Conservation (phyloP, 1,140 invertebrate species). For the Solenopsis fugax region DNA sequence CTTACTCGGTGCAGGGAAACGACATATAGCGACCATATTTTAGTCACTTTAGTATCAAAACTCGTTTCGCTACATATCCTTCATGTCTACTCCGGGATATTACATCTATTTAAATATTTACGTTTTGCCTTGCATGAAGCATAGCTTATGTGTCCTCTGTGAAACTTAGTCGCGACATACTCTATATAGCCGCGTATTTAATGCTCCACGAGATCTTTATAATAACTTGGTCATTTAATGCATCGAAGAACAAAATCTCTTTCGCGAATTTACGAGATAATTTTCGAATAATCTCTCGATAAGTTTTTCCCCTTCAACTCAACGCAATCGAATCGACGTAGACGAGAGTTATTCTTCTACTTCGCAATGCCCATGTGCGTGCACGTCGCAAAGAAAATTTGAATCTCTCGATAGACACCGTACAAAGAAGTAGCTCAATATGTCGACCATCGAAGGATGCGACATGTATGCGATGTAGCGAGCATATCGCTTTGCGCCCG, state of each 20-base stretch:
- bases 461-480: constrained; percentile 6
- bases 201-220: constrained; percentile 35
- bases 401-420: constrained; percentile 10
- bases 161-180: constrained; percentile 54
- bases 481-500: constrained; percentile 43
- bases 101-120: constrained; percentile 76
- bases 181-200: constrained; percentile 29
- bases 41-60: constrained; percentile 66
- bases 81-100: constrained; percentile 69
- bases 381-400: constrained; percentile 9
- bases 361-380: background rate
- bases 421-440: constrained; percentile 46
- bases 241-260: background rate
- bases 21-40: constrained; percentile 58
- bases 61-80: constrained; percentile 54
- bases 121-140: constrained; percentile 65
- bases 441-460: constrained; percentile 54
- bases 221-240: constrained; percentile 46
- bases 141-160: constrained; percentile 57
- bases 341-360: background rate
- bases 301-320: background rate
- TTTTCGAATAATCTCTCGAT: background rate
- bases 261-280: background rate
- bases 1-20: constrained; percentile 48
- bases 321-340: background rate